phyloP scores from a whole-genome alignment of 1,140 invertebrate species.

The Drosophila serrata region DNA sequence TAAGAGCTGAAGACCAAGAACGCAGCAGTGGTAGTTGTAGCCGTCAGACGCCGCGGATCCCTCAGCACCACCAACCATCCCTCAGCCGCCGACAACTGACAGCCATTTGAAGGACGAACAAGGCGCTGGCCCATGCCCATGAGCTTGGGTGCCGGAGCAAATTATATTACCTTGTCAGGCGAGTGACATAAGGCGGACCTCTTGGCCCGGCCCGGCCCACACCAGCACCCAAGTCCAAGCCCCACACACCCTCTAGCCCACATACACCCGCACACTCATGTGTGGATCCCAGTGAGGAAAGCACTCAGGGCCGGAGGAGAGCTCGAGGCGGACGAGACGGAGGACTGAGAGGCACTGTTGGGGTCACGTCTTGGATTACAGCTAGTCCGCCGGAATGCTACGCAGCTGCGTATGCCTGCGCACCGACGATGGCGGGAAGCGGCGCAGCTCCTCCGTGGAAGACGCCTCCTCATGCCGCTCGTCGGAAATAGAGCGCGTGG shows the following conservation, averaged over 20 bases:
- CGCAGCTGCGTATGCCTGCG: conserved; percentile 83
- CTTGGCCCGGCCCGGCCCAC: conserved; percentile 22
- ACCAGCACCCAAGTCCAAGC: conserved; percentile 13
- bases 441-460: conserved; percentile 85
- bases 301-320: neutral
- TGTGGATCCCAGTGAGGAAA: conserved; percentile 46
- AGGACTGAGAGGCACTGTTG: conserved; percentile 12
- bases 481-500: conserved; percentile 86
- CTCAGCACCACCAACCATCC: conserved; percentile 5
- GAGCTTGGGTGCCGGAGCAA: conserved; percentile 48
- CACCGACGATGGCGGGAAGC: conserved; percentile 68
- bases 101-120: conserved; percentile 47
- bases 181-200: conserved; percentile 59
- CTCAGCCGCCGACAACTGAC: conserved; percentile 25
- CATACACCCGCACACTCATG: conserved; percentile 43
- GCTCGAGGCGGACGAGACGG: no score
- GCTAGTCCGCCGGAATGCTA: conserved; percentile 63
- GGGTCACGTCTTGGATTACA: conserved; percentile 47
- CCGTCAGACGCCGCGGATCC: conserved; percentile 5
- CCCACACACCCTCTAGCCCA: neutral
- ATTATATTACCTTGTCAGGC: conserved; percentile 72
- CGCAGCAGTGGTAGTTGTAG: conserved; percentile 2
- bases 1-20: conserved; percentile 34
- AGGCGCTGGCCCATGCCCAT: conserved; percentile 39
- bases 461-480: conserved; percentile 88